Conservation (phyloP, 1,140 invertebrate species). For the Babylonia areolata region DNA sequence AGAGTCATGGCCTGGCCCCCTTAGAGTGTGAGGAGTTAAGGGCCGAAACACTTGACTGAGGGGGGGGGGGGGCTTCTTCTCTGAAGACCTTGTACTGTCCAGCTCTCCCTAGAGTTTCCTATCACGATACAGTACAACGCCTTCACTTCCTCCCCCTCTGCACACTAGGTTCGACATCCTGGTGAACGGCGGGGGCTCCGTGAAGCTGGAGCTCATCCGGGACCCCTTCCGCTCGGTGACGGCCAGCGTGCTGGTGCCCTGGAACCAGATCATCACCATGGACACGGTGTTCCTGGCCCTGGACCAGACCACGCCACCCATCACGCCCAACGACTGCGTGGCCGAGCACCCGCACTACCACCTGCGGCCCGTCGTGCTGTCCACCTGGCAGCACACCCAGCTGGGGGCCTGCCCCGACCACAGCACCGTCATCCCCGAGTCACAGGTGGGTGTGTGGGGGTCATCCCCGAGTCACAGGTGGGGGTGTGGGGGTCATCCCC, state of each 20-base stretch:
- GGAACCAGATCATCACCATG: conserved; percentile 89
- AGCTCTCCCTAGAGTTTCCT: too few relatives aligned
- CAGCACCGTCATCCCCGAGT: conserved; percentile 92
- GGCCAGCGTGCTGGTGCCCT: conserved; percentile 95
- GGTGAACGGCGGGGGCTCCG: conserved; percentile 97
- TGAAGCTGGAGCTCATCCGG: conserved; percentile 94
- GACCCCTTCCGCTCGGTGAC: conserved; percentile 92
- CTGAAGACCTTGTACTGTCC: too few relatives aligned
- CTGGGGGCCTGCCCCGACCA: conserved; percentile 94
- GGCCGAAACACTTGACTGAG: too few relatives aligned
- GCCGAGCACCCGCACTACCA: conserved; percentile 92
- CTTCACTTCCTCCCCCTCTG: neutral
- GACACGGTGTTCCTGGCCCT: conserved; percentile 79
- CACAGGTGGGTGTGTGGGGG: conserved; percentile 88
- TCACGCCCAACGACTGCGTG: conserved; percentile 82
- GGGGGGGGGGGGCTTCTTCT: too few relatives aligned
- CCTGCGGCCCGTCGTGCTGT: conserved; percentile 95
- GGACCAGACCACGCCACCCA: conserved; percentile 79
- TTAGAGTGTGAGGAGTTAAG: too few relatives aligned
- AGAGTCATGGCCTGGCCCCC: too few relatives aligned
- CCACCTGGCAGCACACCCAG: conserved; percentile 95
- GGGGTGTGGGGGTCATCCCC: too few relatives aligned
- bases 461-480: too few relatives aligned
- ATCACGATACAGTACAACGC: too few relatives aligned
- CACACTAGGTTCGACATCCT: conserved; percentile 93